phyloP scores from a whole-genome alignment of 2,888 invertebrate genomes.

The Drosophila emarginata region DNA sequence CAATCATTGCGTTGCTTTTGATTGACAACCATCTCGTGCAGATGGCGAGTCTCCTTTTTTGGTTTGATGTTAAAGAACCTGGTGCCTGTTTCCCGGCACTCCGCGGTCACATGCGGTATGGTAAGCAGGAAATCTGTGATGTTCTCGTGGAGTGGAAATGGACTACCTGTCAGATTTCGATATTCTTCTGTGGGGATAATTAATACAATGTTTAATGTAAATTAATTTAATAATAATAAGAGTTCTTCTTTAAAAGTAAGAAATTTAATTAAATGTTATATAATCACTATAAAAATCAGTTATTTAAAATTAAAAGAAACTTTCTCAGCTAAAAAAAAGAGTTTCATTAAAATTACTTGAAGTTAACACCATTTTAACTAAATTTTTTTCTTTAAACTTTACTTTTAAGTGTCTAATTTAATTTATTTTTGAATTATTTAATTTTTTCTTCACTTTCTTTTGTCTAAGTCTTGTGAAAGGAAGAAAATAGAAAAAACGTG shows the following conservation, averaged over 20 bases:
- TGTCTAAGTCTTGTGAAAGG: neutral
- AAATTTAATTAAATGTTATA: too few species aligned
- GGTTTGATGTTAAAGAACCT: conserved; percentile 78
- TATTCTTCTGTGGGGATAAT: conserved; percentile 71
- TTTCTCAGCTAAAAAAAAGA: too few species aligned
- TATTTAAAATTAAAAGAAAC: too few species aligned
- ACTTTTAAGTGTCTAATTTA: neutral
- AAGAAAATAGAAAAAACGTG: too few species aligned
- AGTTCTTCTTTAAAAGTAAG: too few species aligned
- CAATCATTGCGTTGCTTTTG: conserved; percentile 66
- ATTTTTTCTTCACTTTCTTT: neutral
- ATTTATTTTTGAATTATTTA: too few species aligned
- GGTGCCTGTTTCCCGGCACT: conserved; percentile 74
- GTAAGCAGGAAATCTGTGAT: conserved; percentile 79
- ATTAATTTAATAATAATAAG: too few species aligned
- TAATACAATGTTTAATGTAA: too few species aligned
- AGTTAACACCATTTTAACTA: too few species aligned
- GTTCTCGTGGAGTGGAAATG: conserved; percentile 77
- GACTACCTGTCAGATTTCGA: conserved; percentile 73
- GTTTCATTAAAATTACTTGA: too few species aligned
- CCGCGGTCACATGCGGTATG: conserved; percentile 77
- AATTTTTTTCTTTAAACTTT: too few species aligned
- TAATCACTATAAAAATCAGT: too few species aligned
- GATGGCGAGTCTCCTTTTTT: conserved; percentile 76
- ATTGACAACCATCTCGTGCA: conserved; percentile 77